Evolutionary conservation across 2,797 vertebrate genomes (phyloP), one percentile per base, ranked within the genome.

Genomic region (Schizothorax lantsangensis): DNA sequence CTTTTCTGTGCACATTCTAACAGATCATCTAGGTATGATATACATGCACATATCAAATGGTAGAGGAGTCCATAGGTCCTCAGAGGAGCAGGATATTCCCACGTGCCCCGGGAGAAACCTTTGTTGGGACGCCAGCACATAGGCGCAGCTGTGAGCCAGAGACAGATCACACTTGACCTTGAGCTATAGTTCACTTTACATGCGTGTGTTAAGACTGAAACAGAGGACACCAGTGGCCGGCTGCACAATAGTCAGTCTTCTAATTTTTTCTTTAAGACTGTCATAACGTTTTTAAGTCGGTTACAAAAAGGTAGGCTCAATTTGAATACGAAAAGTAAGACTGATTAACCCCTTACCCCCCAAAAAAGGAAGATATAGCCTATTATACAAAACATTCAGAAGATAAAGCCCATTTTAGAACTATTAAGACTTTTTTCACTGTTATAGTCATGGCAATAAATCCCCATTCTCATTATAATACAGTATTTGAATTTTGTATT

Each of bases 31-130:
- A 92, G 88, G 89, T 90, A 89, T 94, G 95, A 95, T 94, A 93
- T 94, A 94, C 92, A 93, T 90, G 91, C 72, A 89, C 92, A 93
- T 94, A 95, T 95, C 94, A 93, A 91, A 92, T 95, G 94, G 93
- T 93, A 85, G 83, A 80, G 40, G 79, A 87, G 86, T 77, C 77
- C 57, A 57, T 52, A 80, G 71, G 75, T 49, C 47, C 75, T 87
- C 83, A 81, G 83, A 83, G 83, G 77, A 87, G 85, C 79, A 77
- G 88, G 86, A 84, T 89, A 90, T 91, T 92, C 90, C 93, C 90
- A 91, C 90, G 85, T 89, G 89, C 88, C 88, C 47, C 75, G 89
- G 84, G 90, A 90, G 71, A 83, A 86, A 92, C 88, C 92, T 92
- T 88, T 23, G 54, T 80, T 91, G 91, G 89, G 89, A 91, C 72